A percentile compares a stretch with the other conserved stretches of the same genome.
Conservation (phyloP, 1,140 invertebrate genomes). For the Halyomorpha halys region DNA sequence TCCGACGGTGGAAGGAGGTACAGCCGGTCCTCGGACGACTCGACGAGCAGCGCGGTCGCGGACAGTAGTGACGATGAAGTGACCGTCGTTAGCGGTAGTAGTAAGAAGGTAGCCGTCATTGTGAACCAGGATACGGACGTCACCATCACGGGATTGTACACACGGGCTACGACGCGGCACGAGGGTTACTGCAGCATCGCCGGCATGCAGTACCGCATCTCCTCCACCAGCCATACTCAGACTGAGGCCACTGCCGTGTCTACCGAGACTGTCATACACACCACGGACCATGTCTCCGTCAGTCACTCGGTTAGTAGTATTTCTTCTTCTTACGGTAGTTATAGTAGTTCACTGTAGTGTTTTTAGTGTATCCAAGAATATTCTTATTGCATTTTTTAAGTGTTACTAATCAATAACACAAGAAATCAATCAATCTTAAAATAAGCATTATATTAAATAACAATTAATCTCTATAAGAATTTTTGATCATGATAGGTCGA, state of each 20-base stretch:
- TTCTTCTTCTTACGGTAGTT: too few species aligned
- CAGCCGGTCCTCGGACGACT: slow-evolving; percentile 21
- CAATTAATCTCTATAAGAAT: too few species aligned
- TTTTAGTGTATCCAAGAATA: too few species aligned
- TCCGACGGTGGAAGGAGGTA: slow-evolving; percentile 7
- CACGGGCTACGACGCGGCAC: slow-evolving; percentile 59
- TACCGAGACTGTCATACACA: slow-evolving; percentile 42
- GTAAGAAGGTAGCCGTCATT: slow-evolving; percentile 52
- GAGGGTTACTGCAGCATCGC: slow-evolving; percentile 72
- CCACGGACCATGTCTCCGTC: slow-evolving; percentile 28
- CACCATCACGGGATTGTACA: slow-evolving; percentile 71
- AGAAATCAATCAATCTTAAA: too few species aligned
- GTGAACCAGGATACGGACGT: slow-evolving; percentile 75
- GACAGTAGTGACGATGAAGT: slow-evolving; percentile 27
- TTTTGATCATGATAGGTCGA: too few species aligned
- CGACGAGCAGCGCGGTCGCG: slow-evolving; percentile 21
- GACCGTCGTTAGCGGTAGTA: slow-evolving; percentile 27
- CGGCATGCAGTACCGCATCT: slow-evolving; percentile 71
- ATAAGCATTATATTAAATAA: too few species aligned
- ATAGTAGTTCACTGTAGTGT: too few species aligned
- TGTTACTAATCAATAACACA: too few species aligned
- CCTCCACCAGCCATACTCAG: slow-evolving; percentile 63
- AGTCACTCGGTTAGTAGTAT: not conserved
- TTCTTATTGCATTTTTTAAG: too few species aligned
- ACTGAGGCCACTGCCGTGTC: slow-evolving; percentile 63